Evolutionary conservation across 2,888 invertebrate genomes (phyloP).

Genomic region (Calameuta filiformis): DNA sequence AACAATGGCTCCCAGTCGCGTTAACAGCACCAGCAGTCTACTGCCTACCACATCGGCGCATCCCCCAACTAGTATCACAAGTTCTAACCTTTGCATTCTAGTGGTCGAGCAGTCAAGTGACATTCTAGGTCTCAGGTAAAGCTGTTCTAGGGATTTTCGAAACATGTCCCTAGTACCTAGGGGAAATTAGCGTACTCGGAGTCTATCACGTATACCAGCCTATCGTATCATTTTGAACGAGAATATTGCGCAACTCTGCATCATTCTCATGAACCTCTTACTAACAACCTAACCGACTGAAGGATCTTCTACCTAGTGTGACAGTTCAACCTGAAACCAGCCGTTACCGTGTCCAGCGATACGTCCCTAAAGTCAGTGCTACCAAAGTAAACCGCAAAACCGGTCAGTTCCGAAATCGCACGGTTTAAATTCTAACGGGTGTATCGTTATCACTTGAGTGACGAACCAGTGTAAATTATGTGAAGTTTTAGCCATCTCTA

Average conservation of each 20-base stretch:
- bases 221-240: too few relatives aligned
- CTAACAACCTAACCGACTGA: neutral
- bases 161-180: neutral
- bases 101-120: neutral
- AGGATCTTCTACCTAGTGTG: neutral
- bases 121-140: neutral
- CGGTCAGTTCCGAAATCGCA: neutral
- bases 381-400: neutral
- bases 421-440: neutral
- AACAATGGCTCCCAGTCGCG: constrained; percentile 50
- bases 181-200: too few relatives aligned
- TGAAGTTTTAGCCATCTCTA: neutral
- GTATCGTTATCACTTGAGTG: neutral
- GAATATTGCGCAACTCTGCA: too few relatives aligned
- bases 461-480: neutral
- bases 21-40: constrained; percentile 32
- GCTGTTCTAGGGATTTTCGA: neutral
- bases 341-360: neutral
- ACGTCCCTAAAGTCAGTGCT: neutral
- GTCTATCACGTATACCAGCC: too few relatives aligned
- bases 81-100: neutral
- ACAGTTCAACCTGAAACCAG: neutral
- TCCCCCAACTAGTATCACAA: neutral
- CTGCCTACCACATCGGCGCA: neutral
- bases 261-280: too few relatives aligned